These are phyloP conservation scores for Heptranchias perlo DNA, from an alignment of 2,113 vertebrate species.

Conservation along the genomic window DNA sequence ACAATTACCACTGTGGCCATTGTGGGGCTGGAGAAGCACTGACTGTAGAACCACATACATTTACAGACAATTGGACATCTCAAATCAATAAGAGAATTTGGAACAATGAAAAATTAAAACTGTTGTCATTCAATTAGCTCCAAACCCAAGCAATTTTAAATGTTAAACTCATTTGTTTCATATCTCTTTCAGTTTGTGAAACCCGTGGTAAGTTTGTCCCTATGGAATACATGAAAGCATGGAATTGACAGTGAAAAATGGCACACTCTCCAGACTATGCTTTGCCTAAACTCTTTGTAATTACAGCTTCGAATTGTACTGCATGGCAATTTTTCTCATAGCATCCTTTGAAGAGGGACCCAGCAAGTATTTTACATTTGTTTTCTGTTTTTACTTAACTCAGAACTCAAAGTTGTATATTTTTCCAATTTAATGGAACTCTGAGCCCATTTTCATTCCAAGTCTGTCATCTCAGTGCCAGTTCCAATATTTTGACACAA, in stretches of 20 bases:
- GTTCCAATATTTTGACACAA: background rate
- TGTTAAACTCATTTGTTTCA: background rate
- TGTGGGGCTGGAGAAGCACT: background rate
- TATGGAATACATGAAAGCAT: background rate
- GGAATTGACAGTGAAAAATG: slow-evolving; percentile 25
- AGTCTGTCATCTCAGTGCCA: background rate
- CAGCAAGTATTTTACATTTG: background rate
- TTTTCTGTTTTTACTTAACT: background rate
- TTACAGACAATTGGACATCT: background rate
- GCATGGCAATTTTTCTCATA: background rate
- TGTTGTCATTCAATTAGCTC: background rate
- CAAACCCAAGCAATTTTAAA: slow-evolving; percentile 9
- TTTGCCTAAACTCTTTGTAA: background rate
- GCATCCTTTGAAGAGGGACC: background rate
- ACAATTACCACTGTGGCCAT: background rate
- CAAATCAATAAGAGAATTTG: background rate
- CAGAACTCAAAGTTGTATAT: background rate
- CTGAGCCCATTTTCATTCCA: background rate
- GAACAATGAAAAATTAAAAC: background rate
- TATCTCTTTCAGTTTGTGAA: background rate
- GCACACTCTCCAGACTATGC: background rate
- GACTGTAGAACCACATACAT: background rate
- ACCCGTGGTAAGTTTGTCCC: background rate
- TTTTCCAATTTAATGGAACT: background rate
- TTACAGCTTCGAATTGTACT: slow-evolving; percentile 3